Evolutionary conservation across 2,888 invertebrate genomes (phyloP), one percentile per base, ranked within the genome.

Genomic region (Eumacrocentrus americanus): DNA sequence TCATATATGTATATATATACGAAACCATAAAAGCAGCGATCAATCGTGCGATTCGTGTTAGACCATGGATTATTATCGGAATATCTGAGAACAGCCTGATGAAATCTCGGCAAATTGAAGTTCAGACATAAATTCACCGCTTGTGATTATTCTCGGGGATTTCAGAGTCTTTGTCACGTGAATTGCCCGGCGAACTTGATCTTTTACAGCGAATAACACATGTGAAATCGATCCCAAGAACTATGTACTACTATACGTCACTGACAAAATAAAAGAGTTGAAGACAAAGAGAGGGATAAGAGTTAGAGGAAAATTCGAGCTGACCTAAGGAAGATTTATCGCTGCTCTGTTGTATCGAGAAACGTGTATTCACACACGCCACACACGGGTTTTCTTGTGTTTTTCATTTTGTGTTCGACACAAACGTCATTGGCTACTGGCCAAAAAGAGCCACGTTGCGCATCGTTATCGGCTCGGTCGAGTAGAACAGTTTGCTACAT

Each of bases 401-500:
- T n/a, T n/a, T n/a, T n/a, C n/a, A n/a, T n/a, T 51, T 51, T 35
- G 35, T 51, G n/a, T 51, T 22, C n/a, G 18, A n/a, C n/a, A 22
- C 25, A 22, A 51, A 34, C 22, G 20, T 37, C n/a, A 18, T 50
- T 51, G 51, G 51, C 51, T 29, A 12, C 16, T n/a, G 22, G 35
- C 35, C 51, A 25, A 52, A 23, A 51, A 40, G 40, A 52, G 12
- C 52, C 22, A 52, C 54, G 44, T 44, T 29, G 54, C 40, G 54
- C n/a, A 54, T 42, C 35, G 54, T 54, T 54, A 54, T 54, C 54
- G 25, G 40, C 38, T 53, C 22, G 16, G 38, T 53, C 42, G 9
- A 53, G 42, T 53, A 42, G 44, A 54, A 54, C 44, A 54, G 44
- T 54, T 54, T 44, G 20, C 34, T n/a, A n/a, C n/a, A n/a, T n/a